phyloP scores from a whole-genome alignment of 2,888 invertebrate genomes.

The Diplazon laetatorius region DNA sequence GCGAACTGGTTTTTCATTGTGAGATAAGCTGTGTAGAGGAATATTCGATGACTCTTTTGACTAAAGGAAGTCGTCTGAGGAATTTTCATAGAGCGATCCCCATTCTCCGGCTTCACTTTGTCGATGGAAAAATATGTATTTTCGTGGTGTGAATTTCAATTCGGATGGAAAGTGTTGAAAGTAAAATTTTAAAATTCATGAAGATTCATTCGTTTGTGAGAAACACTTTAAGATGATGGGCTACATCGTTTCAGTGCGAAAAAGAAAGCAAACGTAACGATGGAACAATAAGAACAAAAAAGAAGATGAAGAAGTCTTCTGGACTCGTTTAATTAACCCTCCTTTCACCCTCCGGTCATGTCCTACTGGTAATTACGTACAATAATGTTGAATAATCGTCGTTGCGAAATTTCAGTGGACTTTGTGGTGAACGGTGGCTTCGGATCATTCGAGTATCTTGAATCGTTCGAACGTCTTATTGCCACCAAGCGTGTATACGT shows the following conservation, averaged over 20 bases:
- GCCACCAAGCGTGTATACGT: slow-evolving; percentile 34
- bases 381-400: slow-evolving; percentile 14
- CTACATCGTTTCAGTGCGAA: too few relatives aligned
- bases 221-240: too few relatives aligned
- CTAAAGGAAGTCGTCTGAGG: background rate
- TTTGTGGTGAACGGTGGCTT: background rate
- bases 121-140: too few relatives aligned
- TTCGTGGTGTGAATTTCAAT: too few relatives aligned
- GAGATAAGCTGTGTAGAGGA: background rate
- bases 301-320: too few relatives aligned
- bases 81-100: background rate
- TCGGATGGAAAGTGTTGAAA: too few relatives aligned
- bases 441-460: background rate
- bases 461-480: background rate
- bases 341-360: background rate
- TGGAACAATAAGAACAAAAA: too few relatives aligned
- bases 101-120: background rate
- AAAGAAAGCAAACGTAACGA: too few relatives aligned
- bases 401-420: too few relatives aligned
- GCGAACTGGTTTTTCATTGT: background rate
- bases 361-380: background rate
- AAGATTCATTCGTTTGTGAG: too few relatives aligned
- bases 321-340: too few relatives aligned
- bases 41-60: background rate
- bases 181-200: too few relatives aligned